Evolutionary conservation across 2,888 invertebrate genomes (phyloP), one percentile per base, ranked within the genome.

Genomic region (Pherbina coryleti): DNA sequence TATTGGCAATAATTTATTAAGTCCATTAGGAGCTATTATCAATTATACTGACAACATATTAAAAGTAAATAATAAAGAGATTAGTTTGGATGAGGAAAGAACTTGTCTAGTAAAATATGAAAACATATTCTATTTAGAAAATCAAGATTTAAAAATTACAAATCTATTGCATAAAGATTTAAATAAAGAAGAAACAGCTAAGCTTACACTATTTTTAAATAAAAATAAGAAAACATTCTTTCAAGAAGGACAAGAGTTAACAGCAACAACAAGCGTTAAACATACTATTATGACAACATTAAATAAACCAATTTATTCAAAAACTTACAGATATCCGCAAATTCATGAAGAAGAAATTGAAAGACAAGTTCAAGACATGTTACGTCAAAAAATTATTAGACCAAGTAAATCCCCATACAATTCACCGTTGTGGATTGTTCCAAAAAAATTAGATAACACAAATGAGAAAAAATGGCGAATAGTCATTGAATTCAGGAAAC

Each of bases 401-500:
- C 57, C 57, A 11, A 77, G 74, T 11, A 37, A 64, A 5, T 79
- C 79, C 17, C 74, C 74, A 28, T 79, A 70, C 17, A 74, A 60
- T 4, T 69, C 70, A 9, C 79, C 76, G 31, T 44, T 77, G 14
- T 75, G 75, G 77, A 71, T 77, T 62, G 79, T 76, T 19, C 55
- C 76, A 31, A 79, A 74, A 57, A 79, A 76, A 25, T n/a, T 28
- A 31, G 76, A 79, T 60, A 60, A 31, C 28, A 49, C 34, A n/a
- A 72, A 72, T 28, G 71, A 67, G 34, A 53, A 64, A 64, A 75
- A 77, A 77, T 77, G 77, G 72, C 53, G 79, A 8, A 19, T 72
- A 17, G 77, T 79, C 7, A 74, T 79, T 49, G 74, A 76, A 25
- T 76, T 73, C 37, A n/a, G 73, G 22, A 79, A 69, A 69, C 51